phyloP scores from a whole-genome alignment of 2,888 invertebrate genomes.

The Gasteruption jaculator region DNA sequence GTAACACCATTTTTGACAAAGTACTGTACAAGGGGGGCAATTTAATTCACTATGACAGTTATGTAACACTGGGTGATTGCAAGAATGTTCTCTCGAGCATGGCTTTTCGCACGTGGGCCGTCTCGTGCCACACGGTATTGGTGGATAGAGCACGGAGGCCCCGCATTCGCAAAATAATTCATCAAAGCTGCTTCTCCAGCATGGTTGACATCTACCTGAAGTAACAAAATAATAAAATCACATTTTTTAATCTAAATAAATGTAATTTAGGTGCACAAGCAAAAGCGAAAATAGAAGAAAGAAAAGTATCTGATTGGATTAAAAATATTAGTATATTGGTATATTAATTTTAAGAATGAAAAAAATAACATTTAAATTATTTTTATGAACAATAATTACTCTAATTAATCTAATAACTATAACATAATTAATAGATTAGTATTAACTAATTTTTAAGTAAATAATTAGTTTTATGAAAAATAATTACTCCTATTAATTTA shows the following conservation, averaged over 20 bases:
- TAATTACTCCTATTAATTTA: too few relatives aligned
- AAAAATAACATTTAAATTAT: too few relatives aligned
- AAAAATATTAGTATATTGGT: neutral
- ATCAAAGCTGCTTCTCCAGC: conserved; percentile 63
- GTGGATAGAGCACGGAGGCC: conserved; percentile 78
- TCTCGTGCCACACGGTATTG: conserved; percentile 87
- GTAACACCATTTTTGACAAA: conserved; percentile 81
- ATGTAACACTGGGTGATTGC: conserved; percentile 80
- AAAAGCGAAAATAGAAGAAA: neutral
- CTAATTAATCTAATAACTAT: conserved; percentile 4
- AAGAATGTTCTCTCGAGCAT: conserved; percentile 72
- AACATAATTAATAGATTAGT: neutral
- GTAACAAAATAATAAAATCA: too few relatives aligned
- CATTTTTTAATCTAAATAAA: conserved; percentile 1
- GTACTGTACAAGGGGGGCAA: conserved; percentile 83
- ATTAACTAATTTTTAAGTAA: neutral
- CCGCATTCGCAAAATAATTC: conserved; percentile 93
- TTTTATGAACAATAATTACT: too few relatives aligned
- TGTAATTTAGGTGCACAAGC: too few relatives aligned
- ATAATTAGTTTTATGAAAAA: too few relatives aligned
- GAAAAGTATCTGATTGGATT: neutral
- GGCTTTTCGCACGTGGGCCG: conserved; percentile 75
- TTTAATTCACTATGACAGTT: conserved; percentile 71
- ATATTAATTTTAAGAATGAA: too few relatives aligned
- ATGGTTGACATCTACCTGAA: conserved; percentile 42